Evolutionary conservation across 2,797 vertebrate genomes (phyloP).

Genomic region (Clarias laeviceps): DNA sequence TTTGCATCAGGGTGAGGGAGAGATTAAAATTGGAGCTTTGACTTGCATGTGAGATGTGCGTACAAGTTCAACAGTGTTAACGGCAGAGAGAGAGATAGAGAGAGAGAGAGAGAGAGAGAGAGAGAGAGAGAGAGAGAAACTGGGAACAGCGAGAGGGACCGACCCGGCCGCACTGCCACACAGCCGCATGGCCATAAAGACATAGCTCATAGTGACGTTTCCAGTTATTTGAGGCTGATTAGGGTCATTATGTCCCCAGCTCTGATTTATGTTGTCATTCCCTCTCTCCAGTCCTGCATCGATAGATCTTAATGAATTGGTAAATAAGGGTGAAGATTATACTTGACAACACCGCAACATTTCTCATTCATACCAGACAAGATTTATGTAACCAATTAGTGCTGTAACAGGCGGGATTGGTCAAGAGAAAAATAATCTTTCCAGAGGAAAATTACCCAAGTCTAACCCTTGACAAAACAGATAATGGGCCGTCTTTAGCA

Average conservation of each 20-base stretch:
- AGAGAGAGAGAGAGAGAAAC: neutral
- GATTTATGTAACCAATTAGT: constrained; percentile 99
- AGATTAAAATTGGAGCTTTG: constrained; percentile 79
- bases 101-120: too few relatives aligned
- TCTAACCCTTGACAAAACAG: constrained; percentile 91
- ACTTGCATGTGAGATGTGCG: constrained; percentile 80
- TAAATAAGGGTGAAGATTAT: constrained; percentile 99
- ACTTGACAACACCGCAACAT: constrained; percentile 99
- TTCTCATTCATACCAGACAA: constrained; percentile 99
- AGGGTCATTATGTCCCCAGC: constrained; percentile 98
- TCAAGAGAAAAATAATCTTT: constrained; percentile 96
- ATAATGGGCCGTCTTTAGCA: constrained; percentile 92
- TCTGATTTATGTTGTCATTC: constrained; percentile 99
- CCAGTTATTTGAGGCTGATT: constrained; percentile 99
- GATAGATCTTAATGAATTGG: constrained; percentile 99
- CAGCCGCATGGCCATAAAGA: constrained; percentile 85
- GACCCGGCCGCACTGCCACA: constrained; percentile 66
- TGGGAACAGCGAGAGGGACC: neutral
- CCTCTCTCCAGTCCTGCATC: constrained; percentile 97
- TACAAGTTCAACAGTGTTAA: constrained; percentile 85
- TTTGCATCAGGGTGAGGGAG: constrained; percentile 57
- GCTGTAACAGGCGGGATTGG: constrained; percentile 91
- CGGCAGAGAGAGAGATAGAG: constrained; percentile 79
- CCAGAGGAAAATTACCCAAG: constrained; percentile 95
- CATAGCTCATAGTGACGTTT: constrained; percentile 99